Conservation (phyloP, 1,140 invertebrate genomes). For the Tetraneura akinire region DNA sequence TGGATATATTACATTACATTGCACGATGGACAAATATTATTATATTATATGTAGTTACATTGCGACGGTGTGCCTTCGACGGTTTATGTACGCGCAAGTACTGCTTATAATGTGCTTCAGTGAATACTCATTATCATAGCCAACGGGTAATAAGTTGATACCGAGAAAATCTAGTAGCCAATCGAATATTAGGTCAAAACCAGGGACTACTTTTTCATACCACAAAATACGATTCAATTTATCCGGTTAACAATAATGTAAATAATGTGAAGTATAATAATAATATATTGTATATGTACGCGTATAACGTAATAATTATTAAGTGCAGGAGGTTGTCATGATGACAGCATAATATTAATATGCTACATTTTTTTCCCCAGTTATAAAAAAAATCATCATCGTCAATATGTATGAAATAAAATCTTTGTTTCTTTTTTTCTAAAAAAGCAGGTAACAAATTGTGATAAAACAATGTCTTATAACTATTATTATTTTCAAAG, state of each 20-base stretch:
- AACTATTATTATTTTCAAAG: too few relatives aligned
- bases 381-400: neutral
- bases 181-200: constrained; percentile 15
- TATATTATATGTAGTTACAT: neutral
- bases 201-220: constrained; percentile 25
- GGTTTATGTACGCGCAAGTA: neutral
- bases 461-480: too few relatives aligned
- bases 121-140: constrained; percentile 8
- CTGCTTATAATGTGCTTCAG: neutral
- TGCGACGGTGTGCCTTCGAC: neutral
- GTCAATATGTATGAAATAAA: neutral
- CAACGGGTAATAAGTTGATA: neutral
- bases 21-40: neutral
- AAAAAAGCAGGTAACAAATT: too few relatives aligned
- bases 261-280: too few relatives aligned
- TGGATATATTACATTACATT: too few relatives aligned
- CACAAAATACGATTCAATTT: neutral
- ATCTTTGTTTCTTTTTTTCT: too few relatives aligned
- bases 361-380: neutral
- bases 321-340: neutral
- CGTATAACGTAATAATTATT: too few relatives aligned
- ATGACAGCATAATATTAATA: constrained; percentile 12
- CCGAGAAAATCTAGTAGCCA: neutral
- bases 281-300: too few relatives aligned
- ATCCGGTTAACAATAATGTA: neutral